Base-by-base conservation (phyloP, 2,888 invertebrate genomes). In the Cerastis rubricosa region DNA sequence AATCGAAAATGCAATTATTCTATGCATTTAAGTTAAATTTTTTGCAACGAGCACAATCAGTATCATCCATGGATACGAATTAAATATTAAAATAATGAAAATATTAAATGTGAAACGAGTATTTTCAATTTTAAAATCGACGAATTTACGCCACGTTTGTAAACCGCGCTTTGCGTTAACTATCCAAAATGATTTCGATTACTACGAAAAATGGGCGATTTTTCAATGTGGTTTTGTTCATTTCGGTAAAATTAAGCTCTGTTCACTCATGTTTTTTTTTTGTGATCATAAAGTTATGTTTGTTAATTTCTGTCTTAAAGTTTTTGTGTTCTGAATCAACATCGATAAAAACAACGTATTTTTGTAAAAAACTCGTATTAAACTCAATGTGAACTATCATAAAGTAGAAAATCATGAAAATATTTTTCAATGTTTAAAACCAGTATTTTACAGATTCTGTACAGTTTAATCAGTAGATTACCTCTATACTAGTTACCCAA, bases 401-500 rank as follows among this genome's bases (percentile, higher is more conserved):
- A 61, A 35, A 35, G 19, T 61, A 35, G 35, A 61, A 61, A 35
- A 11, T 29, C n/a, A 47, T 29, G 47, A 67, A 22, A 72, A 75
- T 17, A 47, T 35, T 80, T 59, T 64, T n/a, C 7, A 59, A 49
- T 49, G 1, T 80, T 17, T 80, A 17, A 3, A 71, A 59, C 8
- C 22, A 47, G 25, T 40, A 49, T 8, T 81, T 43, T n/a, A 59
- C 12, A 74, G 35, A 74, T 61, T 74, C 6, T 81, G 14, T 75
- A 77, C n/a, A 63, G 3, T 54, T 54, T 54, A 54, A 54, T 49
- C 14, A 35, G 43, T 84, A 78, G 45, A 51, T 63, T 40, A 74
- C n/a, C n/a, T 54, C 1, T 6, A 22, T 25, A 25, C n/a, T 72
- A 86, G 54, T 66, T 67, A 69, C 19, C 66, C 67, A 83, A 68